Base-by-base conservation (phyloP, 2,113 vertebrate species). In the Tragelaphus strepsiceros region DNA sequence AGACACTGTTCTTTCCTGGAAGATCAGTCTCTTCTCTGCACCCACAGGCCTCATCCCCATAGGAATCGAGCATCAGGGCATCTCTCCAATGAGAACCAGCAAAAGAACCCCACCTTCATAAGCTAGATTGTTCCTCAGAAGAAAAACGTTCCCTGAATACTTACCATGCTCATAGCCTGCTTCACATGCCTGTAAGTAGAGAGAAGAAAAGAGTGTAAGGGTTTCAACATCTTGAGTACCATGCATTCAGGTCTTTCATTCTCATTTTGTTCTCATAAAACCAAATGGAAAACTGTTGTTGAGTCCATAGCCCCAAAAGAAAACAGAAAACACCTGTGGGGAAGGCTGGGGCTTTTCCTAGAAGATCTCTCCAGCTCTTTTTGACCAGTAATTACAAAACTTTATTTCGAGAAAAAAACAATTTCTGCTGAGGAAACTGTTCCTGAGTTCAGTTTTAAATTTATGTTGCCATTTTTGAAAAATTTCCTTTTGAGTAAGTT, bases 61-160 rank as follows among this genome's bases (percentile, higher is more conserved):
- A 32, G 15, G 46, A 49, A 51, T 6, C 46, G 5, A 30, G 77
- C 28, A 51, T 51, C 28, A 51, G 28, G 43, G 46, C 1, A 2
- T 9, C 16, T 51, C 77, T 51, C 46, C 28, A 51, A 19, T 1
- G 9, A 80, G 10, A 51, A 16, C 28, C 0, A 0, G 9, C 28
- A 32, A 51, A 16, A 78, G 26, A 80, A 19, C 5, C 15, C 9
- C 46, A 80, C 28, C 46, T 80, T n/a, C 30, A 32, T 32, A 46
- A 80, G 9, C 46, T 51, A 51, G 46, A 51, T 80, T 30, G 15
- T 80, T 30, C 43, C 24, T 80, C 26, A 30, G 26, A 9, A 17
- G 4, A 51, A 46, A 30, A 17, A 49, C 0, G 0, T 30, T 32
- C 77, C 28, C 15, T 51, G 77, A 80, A 51, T 51, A 51, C 28